Evolutionary conservation across 2,888 invertebrate genomes (phyloP).

Genomic region (Tipula unca): DNA sequence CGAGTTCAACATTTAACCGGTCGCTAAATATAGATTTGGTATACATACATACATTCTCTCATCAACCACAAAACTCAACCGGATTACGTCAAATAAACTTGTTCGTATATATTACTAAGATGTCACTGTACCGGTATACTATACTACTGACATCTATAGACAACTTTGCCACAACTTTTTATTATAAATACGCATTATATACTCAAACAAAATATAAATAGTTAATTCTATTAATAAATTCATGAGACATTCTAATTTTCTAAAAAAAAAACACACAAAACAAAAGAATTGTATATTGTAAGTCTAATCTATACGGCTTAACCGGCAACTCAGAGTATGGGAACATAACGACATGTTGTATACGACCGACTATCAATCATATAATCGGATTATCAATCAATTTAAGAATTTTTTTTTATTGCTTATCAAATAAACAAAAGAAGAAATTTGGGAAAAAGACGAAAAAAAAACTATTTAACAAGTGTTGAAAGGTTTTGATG

Average conservation of each 20-base stretch:
- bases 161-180: background rate
- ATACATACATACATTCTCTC: background rate
- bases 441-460: background rate
- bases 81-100: background rate
- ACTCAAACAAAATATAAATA: background rate
- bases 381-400: background rate
- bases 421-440: background rate
- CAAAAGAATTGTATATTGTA: background rate
- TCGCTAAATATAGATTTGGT: background rate
- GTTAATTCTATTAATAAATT: background rate
- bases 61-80: background rate
- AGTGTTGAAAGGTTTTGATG: background rate
- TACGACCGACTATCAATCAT: background rate
- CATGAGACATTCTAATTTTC: background rate
- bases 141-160: background rate
- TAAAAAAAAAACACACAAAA: too few relatives aligned
- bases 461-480: background rate
- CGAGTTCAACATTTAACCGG: background rate
- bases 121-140: background rate
- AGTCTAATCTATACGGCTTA: background rate
- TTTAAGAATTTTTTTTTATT: background rate
- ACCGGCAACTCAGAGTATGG: background rate
- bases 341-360: background rate
- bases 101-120: background rate
- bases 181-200: background rate